Conservation (phyloP, 1,140 invertebrate genomes). For the Saccostrea glomerata region DNA sequence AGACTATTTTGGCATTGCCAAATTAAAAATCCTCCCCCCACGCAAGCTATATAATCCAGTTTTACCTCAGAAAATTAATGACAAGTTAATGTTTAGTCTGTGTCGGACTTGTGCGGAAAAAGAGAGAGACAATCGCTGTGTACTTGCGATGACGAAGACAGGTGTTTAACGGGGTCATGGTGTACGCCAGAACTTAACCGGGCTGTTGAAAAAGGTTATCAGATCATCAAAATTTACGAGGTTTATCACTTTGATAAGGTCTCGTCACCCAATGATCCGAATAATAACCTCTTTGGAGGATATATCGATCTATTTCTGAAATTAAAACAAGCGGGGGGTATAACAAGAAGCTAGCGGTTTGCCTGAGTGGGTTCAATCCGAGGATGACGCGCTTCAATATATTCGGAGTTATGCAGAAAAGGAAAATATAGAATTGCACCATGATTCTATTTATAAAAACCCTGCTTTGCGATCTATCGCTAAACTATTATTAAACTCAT, state of each 20-base stretch:
- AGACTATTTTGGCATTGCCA: slow-evolving; percentile 66
- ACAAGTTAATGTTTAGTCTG: slow-evolving; percentile 18
- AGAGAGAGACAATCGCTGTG: not conserved
- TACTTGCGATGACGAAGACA: not conserved
- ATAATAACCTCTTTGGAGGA: slow-evolving; percentile 53
- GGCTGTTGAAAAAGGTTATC: slow-evolving; percentile 71
- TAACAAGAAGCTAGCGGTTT: slow-evolving; percentile 60
- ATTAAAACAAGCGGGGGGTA: too few relatives aligned
- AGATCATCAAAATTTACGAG: slow-evolving; percentile 74
- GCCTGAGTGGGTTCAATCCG: slow-evolving; percentile 47
- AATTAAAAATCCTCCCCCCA: slow-evolving; percentile 58
- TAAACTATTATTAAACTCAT: slow-evolving; percentile 64
- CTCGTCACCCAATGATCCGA: slow-evolving; percentile 60
- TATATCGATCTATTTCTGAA: slow-evolving; percentile 64
- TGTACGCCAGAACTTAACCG: slow-evolving; percentile 28
- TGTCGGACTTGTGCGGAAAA: slow-evolving; percentile 44
- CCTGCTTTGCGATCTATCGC: slow-evolving; percentile 63
- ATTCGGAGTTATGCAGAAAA: slow-evolving; percentile 68
- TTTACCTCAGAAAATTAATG: slow-evolving; percentile 20
- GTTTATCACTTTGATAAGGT: slow-evolving; percentile 71
- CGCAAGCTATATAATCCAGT: slow-evolving; percentile 55
- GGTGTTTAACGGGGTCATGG: slow-evolving; percentile 34
- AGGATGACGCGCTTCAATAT: slow-evolving; percentile 61
- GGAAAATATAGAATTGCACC: slow-evolving; percentile 77
- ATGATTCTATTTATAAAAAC: slow-evolving; percentile 74